These are phyloP conservation scores for Leucozona laternaria DNA, from an alignment of 2,888 invertebrate genomes.

Conservation along the genomic window DNA sequence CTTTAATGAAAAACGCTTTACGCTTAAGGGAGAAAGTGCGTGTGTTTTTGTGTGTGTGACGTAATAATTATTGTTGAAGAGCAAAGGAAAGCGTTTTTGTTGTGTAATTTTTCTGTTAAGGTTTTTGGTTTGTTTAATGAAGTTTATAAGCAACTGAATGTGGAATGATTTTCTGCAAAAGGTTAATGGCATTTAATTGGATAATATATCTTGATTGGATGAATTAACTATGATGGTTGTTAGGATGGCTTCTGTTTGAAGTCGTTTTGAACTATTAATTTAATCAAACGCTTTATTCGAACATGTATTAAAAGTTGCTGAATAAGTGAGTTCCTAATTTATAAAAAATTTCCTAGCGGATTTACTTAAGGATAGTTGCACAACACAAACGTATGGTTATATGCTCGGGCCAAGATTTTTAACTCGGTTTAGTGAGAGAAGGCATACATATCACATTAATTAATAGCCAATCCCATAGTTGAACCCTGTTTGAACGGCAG, in stretches of 20 bases:
- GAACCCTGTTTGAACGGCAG: too few species aligned
- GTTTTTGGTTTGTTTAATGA: constrained; percentile 10
- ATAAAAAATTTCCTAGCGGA: too few species aligned
- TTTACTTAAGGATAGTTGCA: too few species aligned
- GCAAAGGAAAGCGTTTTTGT: background rate
- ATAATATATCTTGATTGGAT: background rate
- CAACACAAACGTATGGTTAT: too few species aligned
- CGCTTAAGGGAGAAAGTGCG: constrained; percentile 50
- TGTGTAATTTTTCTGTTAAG: constrained; percentile 4
- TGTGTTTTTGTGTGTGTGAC: background rate
- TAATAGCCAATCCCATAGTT: too few species aligned
- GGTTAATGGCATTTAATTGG: constrained; percentile 9
- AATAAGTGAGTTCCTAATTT: too few species aligned
- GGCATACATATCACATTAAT: too few species aligned
- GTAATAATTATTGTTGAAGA: background rate
- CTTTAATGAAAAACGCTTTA: constrained; percentile 35
- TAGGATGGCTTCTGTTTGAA: background rate
- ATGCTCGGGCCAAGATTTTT: too few species aligned
- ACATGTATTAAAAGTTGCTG: too few species aligned
- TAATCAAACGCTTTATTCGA: background rate
- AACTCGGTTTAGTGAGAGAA: too few species aligned
- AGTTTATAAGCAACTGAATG: background rate
- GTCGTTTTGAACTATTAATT: background rate
- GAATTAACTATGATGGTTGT: background rate
- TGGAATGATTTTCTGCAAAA: constrained; percentile 3